These are phyloP conservation scores for Ligdia adustata DNA, from an alignment of 2,888 invertebrate species.

Conservation along the genomic window DNA sequence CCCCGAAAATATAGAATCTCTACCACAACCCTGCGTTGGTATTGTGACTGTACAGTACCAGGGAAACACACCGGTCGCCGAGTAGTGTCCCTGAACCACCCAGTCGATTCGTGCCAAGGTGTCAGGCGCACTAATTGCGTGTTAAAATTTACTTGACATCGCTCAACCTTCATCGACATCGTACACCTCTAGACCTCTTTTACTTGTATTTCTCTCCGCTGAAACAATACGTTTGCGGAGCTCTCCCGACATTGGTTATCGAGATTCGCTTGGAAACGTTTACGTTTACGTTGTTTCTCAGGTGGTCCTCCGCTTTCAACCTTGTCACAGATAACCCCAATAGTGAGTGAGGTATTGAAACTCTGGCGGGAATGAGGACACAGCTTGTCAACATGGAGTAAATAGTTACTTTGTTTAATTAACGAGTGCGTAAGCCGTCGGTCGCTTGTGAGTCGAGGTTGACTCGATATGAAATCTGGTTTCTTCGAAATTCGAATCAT, in stretches of 20 bases:
- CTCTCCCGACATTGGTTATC: slow-evolving; percentile 46
- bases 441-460: slow-evolving; percentile 37
- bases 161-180: slow-evolving; percentile 67
- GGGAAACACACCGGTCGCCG: slow-evolving; percentile 38
- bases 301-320: slow-evolving; percentile 69
- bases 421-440: slow-evolving; percentile 47
- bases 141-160: slow-evolving; percentile 81
- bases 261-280: slow-evolving; percentile 67
- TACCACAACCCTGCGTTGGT: slow-evolving; percentile 42
- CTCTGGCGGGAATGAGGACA: slow-evolving; percentile 70
- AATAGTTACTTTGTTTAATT: slow-evolving; percentile 63
- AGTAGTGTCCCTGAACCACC: slow-evolving; percentile 57
- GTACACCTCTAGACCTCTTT: slow-evolving; percentile 52
- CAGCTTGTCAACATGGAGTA: slow-evolving; percentile 49
- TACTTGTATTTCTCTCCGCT: slow-evolving; percentile 35
- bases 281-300: slow-evolving; percentile 67
- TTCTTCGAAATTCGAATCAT: slow-evolving; percentile 13
- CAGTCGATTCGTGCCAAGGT: slow-evolving; percentile 75
- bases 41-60: slow-evolving; percentile 36
- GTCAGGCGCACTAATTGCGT: slow-evolving; percentile 75
- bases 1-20: slow-evolving; percentile 45
- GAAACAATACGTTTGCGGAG: slow-evolving; percentile 49
- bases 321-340: slow-evolving; percentile 77
- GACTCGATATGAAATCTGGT: slow-evolving; percentile 35
- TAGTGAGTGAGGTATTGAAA: slow-evolving; percentile 63